Base-by-base conservation (phyloP, 2,888 invertebrate species). In the Leptura quadrifasciata region DNA sequence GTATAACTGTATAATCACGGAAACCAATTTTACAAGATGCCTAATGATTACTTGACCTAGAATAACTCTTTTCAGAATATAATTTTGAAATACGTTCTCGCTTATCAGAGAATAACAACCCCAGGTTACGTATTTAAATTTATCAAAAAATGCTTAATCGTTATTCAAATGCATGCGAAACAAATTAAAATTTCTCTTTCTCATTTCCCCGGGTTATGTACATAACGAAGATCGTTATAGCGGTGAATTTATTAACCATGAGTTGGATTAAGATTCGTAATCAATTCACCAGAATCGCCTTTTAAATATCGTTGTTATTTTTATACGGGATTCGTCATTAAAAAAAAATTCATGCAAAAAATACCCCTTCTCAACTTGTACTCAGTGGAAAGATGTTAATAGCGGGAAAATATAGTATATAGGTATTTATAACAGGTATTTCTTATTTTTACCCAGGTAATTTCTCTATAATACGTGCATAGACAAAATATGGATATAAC, bases 101-200 rank as follows among this genome's bases (percentile, higher is more conserved):
- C 47, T 47, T 47, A 47, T 15, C n/a, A n/a, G 17, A n/a, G n/a
- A 47, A 47, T 47, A 47, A 47, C 47, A 47, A 6, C 47, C 47
- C 47, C 47, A 47, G 47, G 47, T 47, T n/a, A 47, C n/a, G 47
- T 15, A 47, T 47, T 47, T n/a, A 47, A 47, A 47, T 47, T 47
- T 47, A 47, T 47, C 47, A 47, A n/a, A 47, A 47, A 47, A 47
- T 47, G 17, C 47, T 47, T 47, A 47, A 47, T 47, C 47, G 47
- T n/a, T 47, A 47, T 47, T 47, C n/a, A 47, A 47, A 47, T 47
- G n/a, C n/a, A 47, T 47, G 47, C 47, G n/a, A 47, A 47, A 47
- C 47, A 47, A 47, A 47, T 47, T 47, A 47, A 47, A 47, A 47
- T 47, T 47, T 47, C 47, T 47, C n/a, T 47, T 47, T 47, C 47